Evolutionary conservation across 1,140 invertebrate genomes (phyloP).

Genomic region (Orchestia grillus): DNA sequence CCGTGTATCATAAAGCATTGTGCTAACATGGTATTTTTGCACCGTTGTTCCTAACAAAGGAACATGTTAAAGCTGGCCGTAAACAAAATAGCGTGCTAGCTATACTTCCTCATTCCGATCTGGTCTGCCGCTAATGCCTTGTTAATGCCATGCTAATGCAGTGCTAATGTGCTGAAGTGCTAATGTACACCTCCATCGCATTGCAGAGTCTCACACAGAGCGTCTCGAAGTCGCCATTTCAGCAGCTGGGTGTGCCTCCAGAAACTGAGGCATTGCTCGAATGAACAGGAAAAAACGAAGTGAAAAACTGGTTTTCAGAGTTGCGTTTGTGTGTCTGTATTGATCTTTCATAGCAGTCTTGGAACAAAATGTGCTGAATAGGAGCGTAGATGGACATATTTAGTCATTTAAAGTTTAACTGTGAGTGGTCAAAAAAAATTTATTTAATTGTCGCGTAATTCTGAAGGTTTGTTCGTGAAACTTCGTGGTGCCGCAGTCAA

Average conservation of each 20-base stretch:
- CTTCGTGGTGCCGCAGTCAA: not conserved
- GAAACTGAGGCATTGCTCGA: not conserved
- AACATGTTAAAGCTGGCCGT: too few species aligned
- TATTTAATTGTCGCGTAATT: not conserved
- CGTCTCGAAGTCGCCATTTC: not conserved
- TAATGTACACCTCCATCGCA: not conserved
- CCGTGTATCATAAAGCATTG: too few species aligned
- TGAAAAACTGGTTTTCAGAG: not conserved
- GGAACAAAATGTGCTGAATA: not conserved
- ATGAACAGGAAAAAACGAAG: not conserved
- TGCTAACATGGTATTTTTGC: too few species aligned
- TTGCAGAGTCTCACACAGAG: not conserved
- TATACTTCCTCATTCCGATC: not conserved
- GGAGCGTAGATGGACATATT: not conserved
- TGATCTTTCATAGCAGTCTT: not conserved
- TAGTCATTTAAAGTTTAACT: not conserved
- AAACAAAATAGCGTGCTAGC: too few species aligned
- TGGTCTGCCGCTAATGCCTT: not conserved
- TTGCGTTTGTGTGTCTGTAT: not conserved
- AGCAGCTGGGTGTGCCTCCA: not conserved
- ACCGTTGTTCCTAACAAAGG: too few species aligned
- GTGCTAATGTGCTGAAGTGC: too few species aligned
- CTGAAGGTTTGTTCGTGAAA: not conserved
- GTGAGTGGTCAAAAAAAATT: not conserved
- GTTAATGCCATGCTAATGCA: too few species aligned